phyloP scores from a whole-genome alignment of 2,797 vertebrate species.

The Cynodonichthys magdalenae region DNA sequence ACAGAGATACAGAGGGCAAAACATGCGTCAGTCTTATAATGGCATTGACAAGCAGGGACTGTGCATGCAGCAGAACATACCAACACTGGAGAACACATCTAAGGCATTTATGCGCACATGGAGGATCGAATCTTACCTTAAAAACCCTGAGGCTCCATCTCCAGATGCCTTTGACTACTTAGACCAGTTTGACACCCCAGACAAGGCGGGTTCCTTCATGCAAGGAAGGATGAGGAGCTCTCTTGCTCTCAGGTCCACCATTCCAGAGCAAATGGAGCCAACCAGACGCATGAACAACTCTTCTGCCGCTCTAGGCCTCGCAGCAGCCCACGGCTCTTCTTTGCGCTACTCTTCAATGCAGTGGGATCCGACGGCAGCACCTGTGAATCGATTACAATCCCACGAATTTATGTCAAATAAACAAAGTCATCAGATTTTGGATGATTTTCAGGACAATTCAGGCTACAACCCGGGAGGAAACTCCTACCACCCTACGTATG shows the following conservation, averaged over 20 bases:
- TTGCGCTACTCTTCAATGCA: constrained; percentile 71
- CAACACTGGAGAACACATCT: constrained; percentile 87
- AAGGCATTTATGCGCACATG: constrained; percentile 90
- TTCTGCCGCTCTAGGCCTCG: constrained; percentile 75
- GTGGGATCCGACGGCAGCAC: constrained; percentile 57
- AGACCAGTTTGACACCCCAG: constrained; percentile 82
- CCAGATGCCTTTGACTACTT: constrained; percentile 80
- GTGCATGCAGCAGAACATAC: constrained; percentile 88
- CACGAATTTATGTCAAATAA: constrained; percentile 83
- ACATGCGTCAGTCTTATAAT: constrained; percentile 87
- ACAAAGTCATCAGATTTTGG: constrained; percentile 85
- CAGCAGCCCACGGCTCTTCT: constrained; percentile 40
- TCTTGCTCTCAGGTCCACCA: constrained; percentile 85
- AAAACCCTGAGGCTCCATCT: constrained; percentile 80
- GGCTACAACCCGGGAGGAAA: constrained; percentile 73
- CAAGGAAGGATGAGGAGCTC: constrained; percentile 89
- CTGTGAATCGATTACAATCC: constrained; percentile 54
- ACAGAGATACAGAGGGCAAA: constrained; percentile 82
- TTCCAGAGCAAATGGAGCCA: constrained; percentile 88
- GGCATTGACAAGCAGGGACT: constrained; percentile 86
- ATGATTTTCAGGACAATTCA: constrained; percentile 76
- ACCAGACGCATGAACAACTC: constrained; percentile 83
- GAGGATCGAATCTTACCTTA: constrained; percentile 94
- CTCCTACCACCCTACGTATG: constrained; percentile 77
- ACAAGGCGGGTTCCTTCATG: constrained; percentile 78